Conservation (phyloP, 2,113 vertebrate species). For the Galeopterus variegatus region DNA sequence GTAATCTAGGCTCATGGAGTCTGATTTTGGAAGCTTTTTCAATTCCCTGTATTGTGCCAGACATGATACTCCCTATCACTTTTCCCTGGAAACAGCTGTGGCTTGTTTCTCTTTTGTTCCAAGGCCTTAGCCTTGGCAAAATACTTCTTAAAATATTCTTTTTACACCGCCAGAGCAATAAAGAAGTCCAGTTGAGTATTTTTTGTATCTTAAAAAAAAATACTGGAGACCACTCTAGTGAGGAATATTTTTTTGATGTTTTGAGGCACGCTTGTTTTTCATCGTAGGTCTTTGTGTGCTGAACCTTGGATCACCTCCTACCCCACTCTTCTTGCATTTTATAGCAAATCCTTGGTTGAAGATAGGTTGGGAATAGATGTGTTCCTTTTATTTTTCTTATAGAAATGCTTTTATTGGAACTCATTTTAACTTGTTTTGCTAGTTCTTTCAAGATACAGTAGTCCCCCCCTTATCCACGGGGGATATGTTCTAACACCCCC, state of each 20-base stretch:
- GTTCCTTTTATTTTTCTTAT: conserved; percentile 53
- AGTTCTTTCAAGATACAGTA: not conserved
- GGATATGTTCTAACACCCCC: no score
- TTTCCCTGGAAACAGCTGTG: conserved; percentile 39
- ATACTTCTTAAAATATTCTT: conserved; percentile 29
- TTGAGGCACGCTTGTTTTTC: not conserved
- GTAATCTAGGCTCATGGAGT: not conserved
- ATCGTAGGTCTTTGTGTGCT: not conserved
- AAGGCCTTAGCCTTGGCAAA: conserved; percentile 17
- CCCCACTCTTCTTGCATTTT: conserved; percentile 9
- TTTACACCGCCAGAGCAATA: not conserved
- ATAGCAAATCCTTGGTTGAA: conserved; percentile 12
- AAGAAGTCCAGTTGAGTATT: conserved; percentile 3
- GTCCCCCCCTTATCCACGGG: no score
- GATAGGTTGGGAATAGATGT: not conserved
- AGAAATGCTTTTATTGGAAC: conserved; percentile 22
- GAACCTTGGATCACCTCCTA: conserved; percentile 6
- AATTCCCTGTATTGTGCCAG: not conserved
- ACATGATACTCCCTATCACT: not conserved
- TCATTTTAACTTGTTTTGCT: conserved; percentile 25
- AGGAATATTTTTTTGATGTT: not conserved
- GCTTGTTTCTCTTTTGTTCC: conserved; percentile 40
- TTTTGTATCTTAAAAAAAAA: not conserved
- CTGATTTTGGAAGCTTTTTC: not conserved
- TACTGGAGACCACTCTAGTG: not conserved